Conservation (phyloP, 2,888 invertebrate species). For the Ganaspis brasiliensis region DNA sequence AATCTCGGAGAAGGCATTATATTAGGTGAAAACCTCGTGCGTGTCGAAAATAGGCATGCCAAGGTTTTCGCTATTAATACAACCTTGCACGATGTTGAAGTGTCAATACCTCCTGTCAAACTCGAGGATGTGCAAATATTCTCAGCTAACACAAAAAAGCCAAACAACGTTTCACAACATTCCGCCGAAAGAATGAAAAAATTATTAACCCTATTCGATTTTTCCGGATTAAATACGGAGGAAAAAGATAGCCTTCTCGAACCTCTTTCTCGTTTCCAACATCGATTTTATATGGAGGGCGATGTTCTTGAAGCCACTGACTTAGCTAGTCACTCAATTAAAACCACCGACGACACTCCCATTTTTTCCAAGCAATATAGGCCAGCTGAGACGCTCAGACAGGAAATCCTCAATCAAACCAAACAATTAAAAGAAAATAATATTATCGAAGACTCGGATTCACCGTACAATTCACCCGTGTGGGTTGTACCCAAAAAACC, state of each 20-base stretch:
- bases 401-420: background rate
- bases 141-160: background rate
- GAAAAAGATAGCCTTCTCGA: background rate
- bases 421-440: background rate
- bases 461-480: background rate
- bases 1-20: background rate
- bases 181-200: background rate
- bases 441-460: background rate
- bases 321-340: constrained; percentile 17
- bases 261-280: background rate
- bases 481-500: constrained; percentile 29
- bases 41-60: background rate
- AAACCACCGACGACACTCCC: background rate
- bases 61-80: background rate
- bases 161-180: background rate
- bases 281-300: constrained; percentile 37
- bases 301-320: constrained; percentile 40
- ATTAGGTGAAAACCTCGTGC: background rate
- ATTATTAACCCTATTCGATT: constrained; percentile 15
- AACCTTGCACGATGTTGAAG: background rate
- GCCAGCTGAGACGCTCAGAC: background rate
- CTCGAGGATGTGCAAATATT: background rate
- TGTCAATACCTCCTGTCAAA: background rate
- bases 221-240: background rate
- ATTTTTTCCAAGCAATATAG: background rate